phyloP scores from a whole-genome alignment of 2,888 invertebrate genomes.

The Gryllus longicercus region DNA sequence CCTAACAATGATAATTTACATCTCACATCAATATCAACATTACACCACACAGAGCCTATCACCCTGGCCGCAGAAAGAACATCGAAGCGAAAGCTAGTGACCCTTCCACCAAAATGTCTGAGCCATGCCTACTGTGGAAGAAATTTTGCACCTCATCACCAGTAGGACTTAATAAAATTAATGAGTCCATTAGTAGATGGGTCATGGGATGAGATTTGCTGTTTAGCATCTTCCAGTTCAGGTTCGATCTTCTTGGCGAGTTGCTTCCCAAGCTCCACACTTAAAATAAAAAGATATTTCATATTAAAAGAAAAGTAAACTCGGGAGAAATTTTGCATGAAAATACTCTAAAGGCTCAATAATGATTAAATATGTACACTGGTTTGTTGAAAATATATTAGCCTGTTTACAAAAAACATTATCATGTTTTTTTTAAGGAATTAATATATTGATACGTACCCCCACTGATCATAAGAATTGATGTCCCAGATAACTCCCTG shows the following conservation, averaged over 20 bases:
- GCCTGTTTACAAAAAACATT: too few species aligned
- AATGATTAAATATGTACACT: too few species aligned
- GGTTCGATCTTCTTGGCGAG: constrained; percentile 98
- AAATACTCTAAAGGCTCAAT: too few species aligned
- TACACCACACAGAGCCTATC: background rate
- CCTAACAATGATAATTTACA: too few species aligned
- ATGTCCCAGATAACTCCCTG: constrained; percentile 99
- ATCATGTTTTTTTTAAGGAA: too few species aligned
- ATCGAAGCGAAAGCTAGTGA: background rate
- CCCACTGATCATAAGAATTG: constrained; percentile 99
- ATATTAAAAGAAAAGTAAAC: too few species aligned
- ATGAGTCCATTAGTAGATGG: constrained; percentile 96
- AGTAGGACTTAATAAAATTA: constrained; percentile 81
- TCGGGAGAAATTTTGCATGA: too few species aligned
- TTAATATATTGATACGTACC: constrained; percentile 54
- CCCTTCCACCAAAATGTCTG: background rate
- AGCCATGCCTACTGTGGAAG: background rate
- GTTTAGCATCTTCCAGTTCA: constrained; percentile 68
- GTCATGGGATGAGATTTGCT: constrained; percentile 67
- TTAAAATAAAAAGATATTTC: constrained; percentile 44
- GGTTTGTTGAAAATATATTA: too few species aligned
- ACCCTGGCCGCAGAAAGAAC: background rate
- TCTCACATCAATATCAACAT: background rate
- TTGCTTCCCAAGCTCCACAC: constrained; percentile 96
- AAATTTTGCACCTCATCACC: background rate